Base-by-base conservation (phyloP, 2,797 vertebrate species). In the Triplophysa yarkandensis region DNA sequence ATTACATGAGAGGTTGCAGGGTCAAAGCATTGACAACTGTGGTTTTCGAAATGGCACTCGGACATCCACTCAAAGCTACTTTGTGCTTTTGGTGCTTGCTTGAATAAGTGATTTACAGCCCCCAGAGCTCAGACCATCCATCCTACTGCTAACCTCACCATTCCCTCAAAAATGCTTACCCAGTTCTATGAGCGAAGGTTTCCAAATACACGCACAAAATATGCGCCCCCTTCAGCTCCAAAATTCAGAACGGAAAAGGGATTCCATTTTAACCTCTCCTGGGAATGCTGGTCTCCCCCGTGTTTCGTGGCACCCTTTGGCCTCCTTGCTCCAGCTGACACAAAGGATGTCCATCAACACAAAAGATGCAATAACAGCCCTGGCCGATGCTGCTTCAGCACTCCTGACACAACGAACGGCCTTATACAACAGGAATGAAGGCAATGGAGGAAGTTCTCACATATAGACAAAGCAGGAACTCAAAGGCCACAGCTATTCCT, bases 321-420 rank as follows among this genome's bases (percentile, higher is more conserved):
- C 86, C 85, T 77, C 80, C 48, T 50, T 71, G 77, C 67, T 83
- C 80, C 77, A 85, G 84, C 84, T 86, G 85, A 87, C 41, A 55
- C 83, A 83, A 82, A 80, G 76, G 80, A 84, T 80, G 84, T 82
- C 83, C 81, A 81, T 80, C 84, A 81, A 77, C 82, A 91, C 87
- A 88, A 89, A 87, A 82, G 82, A 83, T 36, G 23, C 83, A 82
- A 83, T 87, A 84, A 85, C 82, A 71, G 80, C 73, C 81, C 84
- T 85, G 81, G 79, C 84, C 80, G 81, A 74, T 60, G 83, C 87
- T 77, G 79, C 73, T 81, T 87, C 85, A 84, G 85, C 85, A 70
- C 39, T 58, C 25, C 61, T 52, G 66, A 36, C 60, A 28, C 74
- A 58, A 67, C 76, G 86, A 78, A 82, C 52, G 43, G 60, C 65